These are phyloP conservation scores for Neria commutata DNA, from an alignment of 2,888 invertebrate genomes.

Conservation along the genomic window DNA sequence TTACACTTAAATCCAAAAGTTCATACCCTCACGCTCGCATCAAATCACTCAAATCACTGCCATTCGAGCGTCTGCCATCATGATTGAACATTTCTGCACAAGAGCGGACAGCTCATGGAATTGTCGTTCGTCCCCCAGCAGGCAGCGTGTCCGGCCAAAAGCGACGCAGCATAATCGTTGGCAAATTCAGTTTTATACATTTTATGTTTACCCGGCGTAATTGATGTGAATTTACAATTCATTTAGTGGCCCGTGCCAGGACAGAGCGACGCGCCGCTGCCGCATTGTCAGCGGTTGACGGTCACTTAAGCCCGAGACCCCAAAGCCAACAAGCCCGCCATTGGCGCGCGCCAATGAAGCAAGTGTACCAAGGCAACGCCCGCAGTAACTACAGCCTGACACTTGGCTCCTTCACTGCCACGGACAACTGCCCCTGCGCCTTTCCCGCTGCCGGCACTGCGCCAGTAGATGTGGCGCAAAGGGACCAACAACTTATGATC, in stretches of 20 bases:
- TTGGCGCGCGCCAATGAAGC: not conserved
- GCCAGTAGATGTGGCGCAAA: constrained; percentile 36
- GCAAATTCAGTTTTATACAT: constrained; percentile 45
- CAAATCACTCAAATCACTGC: too few species aligned
- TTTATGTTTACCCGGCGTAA: constrained; percentile 56
- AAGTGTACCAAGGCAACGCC: not conserved
- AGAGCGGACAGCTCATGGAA: too few species aligned
- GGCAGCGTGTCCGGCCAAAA: too few species aligned
- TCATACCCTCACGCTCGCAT: not conserved
- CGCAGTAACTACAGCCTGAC: constrained; percentile 15
- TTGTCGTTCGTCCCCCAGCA: too few species aligned
- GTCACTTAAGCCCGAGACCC: constrained; percentile 10
- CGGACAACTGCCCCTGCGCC: constrained; percentile 4
- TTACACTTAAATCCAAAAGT: not conserved
- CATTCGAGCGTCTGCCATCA: too few species aligned
- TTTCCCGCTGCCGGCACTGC: too few species aligned
- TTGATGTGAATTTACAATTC: constrained; percentile 61
- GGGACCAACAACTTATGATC: constrained; percentile 52
- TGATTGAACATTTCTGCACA: too few species aligned
- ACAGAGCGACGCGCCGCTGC: not conserved
- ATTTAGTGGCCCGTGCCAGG: constrained; percentile 53
- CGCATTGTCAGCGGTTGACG: not conserved
- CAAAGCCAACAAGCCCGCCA: constrained; percentile 22
- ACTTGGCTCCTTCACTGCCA: not conserved
- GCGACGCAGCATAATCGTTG: constrained; percentile 52